Conservation (phyloP, 2,888 invertebrate species). For the Eurytoma californica region DNA sequence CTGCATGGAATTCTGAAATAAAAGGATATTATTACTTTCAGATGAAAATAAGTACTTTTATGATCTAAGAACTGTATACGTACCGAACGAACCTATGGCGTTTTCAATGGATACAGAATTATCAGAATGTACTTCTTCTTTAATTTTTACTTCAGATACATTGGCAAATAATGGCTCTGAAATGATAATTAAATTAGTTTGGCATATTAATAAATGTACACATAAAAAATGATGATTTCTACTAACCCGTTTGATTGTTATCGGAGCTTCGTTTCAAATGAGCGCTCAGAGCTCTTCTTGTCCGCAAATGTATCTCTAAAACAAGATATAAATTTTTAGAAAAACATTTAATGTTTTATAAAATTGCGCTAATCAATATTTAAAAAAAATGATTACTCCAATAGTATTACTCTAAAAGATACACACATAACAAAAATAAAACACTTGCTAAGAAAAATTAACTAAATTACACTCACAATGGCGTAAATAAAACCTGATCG, state of each 20-base stretch:
- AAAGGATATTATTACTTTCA: too few relatives aligned
- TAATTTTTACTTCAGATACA: background rate
- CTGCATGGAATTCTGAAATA: background rate
- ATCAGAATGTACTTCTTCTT: slow-evolving; percentile 11
- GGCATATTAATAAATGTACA: too few relatives aligned
- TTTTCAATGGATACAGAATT: background rate
- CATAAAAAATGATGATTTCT: too few relatives aligned
- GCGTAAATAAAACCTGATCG: background rate
- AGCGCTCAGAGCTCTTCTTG: too few relatives aligned
- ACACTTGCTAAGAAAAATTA: too few relatives aligned
- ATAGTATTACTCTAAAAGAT: background rate
- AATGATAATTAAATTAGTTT: too few relatives aligned
- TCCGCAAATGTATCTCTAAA: too few relatives aligned
- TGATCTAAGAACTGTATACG: background rate
- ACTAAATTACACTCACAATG: too few relatives aligned
- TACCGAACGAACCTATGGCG: background rate
- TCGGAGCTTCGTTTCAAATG: too few relatives aligned
- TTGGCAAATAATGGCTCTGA: background rate
- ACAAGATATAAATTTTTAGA: too few relatives aligned
- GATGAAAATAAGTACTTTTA: background rate
- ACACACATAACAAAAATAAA: background rate
- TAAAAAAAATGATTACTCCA: background rate
- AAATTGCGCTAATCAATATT: background rate
- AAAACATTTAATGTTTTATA: too few relatives aligned
- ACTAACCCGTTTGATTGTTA: too few relatives aligned